Evolutionary conservation across 2,888 invertebrate genomes (phyloP), one percentile per base, ranked within the genome.

Genomic region (Trissoscelio sp.): DNA sequence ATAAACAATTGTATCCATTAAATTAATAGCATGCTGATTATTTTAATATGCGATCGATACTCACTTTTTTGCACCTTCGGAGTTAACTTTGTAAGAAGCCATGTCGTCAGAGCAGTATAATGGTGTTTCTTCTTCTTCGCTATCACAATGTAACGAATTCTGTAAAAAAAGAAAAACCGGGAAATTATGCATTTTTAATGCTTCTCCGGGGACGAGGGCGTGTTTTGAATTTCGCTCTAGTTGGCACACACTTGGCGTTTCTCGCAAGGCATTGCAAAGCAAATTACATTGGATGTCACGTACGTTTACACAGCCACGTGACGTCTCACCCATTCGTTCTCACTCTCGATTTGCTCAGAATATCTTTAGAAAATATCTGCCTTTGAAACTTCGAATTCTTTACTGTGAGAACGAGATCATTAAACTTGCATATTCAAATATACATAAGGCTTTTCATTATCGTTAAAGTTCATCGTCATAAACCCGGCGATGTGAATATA

Each of bases 171-270:
- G 57, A 51, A 66, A 73, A 67, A 51, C 51, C 60, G 37, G 28
- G 14, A 78, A 81, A 77, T 77, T 78, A 81, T 81, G 74, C 78
- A 81, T 82, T 78, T 82, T 82, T 82, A 82, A 82, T 82, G 81
- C 70, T 78, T 74, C 81, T 58, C 77, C 37, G 58, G 66, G 64
- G 70, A 82, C 74, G 44, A 69, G 46, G 64, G 81, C 81, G 69
- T 81, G 78, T 81, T 81, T 81, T 78, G 81, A 81, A 81, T 81
- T 81, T 81, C 70, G 78, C 62, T 78, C 73, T 69, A 81, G 69
- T 78, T 74, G 78, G 81, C 81, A 81, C 78, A 81, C 74, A 81
- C 81, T 81, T 69, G 78, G 73, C 74, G 42, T 78, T 81, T 78
- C 78, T 81, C 74, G 57, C 69, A 64, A 78, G 73, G 73, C 55